These are phyloP conservation scores for Calameuta pallipes DNA, from an alignment of 2,888 invertebrate species.

Conservation along the genomic window DNA sequence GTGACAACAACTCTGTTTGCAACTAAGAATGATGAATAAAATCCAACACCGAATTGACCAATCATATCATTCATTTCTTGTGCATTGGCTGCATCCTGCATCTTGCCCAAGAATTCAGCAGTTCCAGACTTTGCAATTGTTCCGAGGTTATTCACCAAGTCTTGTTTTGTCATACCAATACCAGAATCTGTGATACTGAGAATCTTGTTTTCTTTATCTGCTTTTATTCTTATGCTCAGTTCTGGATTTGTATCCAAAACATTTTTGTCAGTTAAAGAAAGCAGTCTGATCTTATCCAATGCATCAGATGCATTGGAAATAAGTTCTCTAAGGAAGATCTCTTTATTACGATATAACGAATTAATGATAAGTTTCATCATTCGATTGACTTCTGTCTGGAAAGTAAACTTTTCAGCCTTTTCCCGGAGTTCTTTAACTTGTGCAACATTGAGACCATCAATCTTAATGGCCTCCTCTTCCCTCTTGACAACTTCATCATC, in stretches of 20 bases:
- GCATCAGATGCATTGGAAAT: constrained; percentile 99
- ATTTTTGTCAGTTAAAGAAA: constrained; percentile 88
- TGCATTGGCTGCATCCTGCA: constrained; percentile 75
- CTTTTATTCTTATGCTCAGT: constrained; percentile 81
- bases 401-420: constrained; percentile 87
- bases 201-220: constrained; percentile 91
- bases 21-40: constrained; percentile 97
- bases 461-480: constrained; percentile 95
- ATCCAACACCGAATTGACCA: constrained; percentile 99
- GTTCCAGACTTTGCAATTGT: constrained; percentile 99
- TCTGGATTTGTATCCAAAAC: constrained; percentile 85
- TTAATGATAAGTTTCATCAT: constrained; percentile 99
- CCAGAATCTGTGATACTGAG: constrained; percentile 97
- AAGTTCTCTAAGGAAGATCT: constrained; percentile 97
- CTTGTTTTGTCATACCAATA: constrained; percentile 95
- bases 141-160: constrained; percentile 95
- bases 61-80: constrained; percentile 93
- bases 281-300: constrained; percentile 94
- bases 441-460: constrained; percentile 94
- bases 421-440: constrained; percentile 93
- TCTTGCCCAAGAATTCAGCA: constrained; percentile 93
- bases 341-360: constrained; percentile 98
- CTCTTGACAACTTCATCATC: constrained; percentile 91
- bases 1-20: constrained; percentile 96
- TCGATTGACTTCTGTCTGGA: constrained; percentile 98